phyloP scores from a whole-genome alignment of 2,797 vertebrate genomes.

The Hoplostethus mediterraneus region DNA sequence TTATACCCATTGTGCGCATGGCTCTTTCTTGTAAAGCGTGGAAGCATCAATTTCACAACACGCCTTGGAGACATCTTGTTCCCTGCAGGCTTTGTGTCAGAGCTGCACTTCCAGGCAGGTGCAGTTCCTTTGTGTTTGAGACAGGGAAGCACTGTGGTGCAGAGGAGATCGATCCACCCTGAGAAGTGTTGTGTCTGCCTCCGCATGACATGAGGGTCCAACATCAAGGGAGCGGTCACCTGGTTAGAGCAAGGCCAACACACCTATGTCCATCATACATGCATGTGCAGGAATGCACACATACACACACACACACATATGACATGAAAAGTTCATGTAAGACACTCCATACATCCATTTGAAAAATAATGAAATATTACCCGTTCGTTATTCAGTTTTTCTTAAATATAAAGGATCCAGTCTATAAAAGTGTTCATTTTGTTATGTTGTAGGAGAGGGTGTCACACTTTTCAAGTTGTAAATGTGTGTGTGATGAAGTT shows the following conservation, averaged over 20 bases:
- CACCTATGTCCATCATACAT: conserved; percentile 65
- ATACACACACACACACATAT: neutral
- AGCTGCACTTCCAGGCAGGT: conserved; percentile 72
- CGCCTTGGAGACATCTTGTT: conserved; percentile 68
- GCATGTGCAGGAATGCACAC: neutral
- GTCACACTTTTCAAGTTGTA: neutral
- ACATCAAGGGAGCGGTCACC: conserved; percentile 69
- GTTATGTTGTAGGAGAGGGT: neutral
- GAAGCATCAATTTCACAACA: conserved; percentile 69
- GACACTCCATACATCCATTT: no score
- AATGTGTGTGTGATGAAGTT: conserved; percentile 37
- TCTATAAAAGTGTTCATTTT: no score
- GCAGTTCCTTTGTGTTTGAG: conserved; percentile 73
- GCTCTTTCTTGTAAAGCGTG: conserved; percentile 43
- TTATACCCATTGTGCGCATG: conserved; percentile 24
- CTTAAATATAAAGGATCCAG: no score
- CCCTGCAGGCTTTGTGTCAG: conserved; percentile 76
- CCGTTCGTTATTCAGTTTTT: no score
- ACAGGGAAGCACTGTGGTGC: conserved; percentile 58
- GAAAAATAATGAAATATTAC: no score
- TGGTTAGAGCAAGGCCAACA: conserved; percentile 35
- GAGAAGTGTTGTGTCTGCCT: conserved; percentile 73
- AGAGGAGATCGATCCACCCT: conserved; percentile 69
- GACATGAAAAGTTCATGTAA: neutral
- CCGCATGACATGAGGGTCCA: conserved; percentile 64